Evolutionary conservation across 2,888 invertebrate genomes (phyloP).

Genomic region (Hirtodrosophila trivittata): DNA sequence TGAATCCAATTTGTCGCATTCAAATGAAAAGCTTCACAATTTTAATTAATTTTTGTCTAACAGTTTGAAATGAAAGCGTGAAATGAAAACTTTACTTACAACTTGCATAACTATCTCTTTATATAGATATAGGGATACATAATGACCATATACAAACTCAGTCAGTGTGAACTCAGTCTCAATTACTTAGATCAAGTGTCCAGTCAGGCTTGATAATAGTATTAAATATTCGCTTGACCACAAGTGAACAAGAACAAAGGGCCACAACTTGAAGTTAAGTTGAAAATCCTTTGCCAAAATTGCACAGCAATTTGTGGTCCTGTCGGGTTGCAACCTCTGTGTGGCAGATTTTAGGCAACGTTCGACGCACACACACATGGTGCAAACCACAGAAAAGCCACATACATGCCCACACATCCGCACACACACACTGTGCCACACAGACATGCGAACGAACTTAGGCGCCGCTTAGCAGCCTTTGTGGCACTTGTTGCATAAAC

Average conservation of each 20-base stretch:
- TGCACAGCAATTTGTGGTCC: constrained; percentile 10
- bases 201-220: constrained; percentile 31
- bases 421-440: not conserved
- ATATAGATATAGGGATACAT: too few species aligned
- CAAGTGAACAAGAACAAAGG: constrained; percentile 42
- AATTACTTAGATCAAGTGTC: not conserved
- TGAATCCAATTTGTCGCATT: constrained; percentile 57
- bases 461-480: constrained; percentile 38
- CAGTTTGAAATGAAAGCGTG: constrained; percentile 2
- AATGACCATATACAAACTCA: too few species aligned
- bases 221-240: constrained; percentile 33
- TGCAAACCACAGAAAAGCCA: not conserved
- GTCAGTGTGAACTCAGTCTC: too few species aligned
- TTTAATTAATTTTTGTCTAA: constrained; percentile 51
- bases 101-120: constrained; percentile 6
- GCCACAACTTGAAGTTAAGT: constrained; percentile 47
- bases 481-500: constrained; percentile 58
- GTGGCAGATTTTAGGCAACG: constrained; percentile 32
- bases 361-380: constrained; percentile 6
- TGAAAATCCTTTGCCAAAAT: constrained; percentile 36
- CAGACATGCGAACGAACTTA: constrained; percentile 9
- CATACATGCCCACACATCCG: not conserved
- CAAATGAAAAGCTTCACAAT: constrained; percentile 54
- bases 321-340: constrained; percentile 5
- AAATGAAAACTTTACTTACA: not conserved